phyloP scores from a whole-genome alignment of 2,797 vertebrate genomes.

The Philypnodon macrostomus region DNA sequence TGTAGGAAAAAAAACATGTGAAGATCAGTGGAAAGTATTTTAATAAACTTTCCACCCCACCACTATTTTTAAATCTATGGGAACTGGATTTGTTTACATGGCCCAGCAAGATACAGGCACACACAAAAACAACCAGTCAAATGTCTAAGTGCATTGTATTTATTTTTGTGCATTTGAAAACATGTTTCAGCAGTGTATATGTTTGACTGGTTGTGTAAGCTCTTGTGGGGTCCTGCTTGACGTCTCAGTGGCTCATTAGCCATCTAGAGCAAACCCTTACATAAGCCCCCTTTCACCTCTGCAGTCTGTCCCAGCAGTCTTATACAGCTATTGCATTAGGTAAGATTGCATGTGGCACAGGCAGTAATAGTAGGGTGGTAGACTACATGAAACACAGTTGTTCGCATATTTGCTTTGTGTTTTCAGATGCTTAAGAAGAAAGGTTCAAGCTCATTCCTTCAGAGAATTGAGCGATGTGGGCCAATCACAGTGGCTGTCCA shows the following conservation, averaged over 20 bases:
- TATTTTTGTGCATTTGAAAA: neutral
- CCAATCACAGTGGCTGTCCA: conserved; percentile 84
- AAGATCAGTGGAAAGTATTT: conserved; percentile 54
- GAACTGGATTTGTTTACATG: conserved; percentile 48
- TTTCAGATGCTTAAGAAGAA: conserved; percentile 89
- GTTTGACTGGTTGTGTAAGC: conserved; percentile 47
- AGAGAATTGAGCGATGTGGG: conserved; percentile 83
- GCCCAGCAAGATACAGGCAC: conserved; percentile 18
- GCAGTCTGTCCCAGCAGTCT: conserved; percentile 29
- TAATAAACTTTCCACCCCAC: conserved; percentile 57
- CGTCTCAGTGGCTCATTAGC: conserved; percentile 60
- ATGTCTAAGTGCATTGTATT: neutral
- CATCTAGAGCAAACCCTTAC: conserved; percentile 44
- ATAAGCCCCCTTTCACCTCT: conserved; percentile 37
- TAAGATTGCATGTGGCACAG: conserved; percentile 1
- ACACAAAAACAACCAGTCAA: conserved; percentile 15
- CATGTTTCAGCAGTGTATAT: conserved; percentile 11
- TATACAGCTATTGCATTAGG: conserved; percentile 28
- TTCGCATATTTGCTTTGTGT: neutral
- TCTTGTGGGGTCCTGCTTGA: conserved; percentile 29
- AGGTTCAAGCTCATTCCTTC: conserved; percentile 85
- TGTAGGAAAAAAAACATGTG: no score
- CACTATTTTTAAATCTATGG: conserved; percentile 63
- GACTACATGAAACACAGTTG: conserved; percentile 11
- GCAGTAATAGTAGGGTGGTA: conserved; percentile 23